These are phyloP conservation scores for Acanthochromis polyacanthus DNA, from an alignment of 2,113 vertebrate genomes.

Conservation along the genomic window DNA sequence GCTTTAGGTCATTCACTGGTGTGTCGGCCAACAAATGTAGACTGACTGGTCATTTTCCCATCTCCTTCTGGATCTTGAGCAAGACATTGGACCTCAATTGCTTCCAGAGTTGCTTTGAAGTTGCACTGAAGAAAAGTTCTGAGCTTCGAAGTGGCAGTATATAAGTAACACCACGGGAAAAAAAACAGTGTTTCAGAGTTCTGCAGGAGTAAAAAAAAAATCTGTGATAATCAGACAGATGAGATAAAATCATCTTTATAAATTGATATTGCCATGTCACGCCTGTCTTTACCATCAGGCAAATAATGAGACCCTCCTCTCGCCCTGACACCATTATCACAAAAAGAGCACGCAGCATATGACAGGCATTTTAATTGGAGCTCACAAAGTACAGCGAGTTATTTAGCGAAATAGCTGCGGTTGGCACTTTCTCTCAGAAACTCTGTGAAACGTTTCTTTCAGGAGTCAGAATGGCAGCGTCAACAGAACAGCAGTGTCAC, in stretches of 20 bases:
- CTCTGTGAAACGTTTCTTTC: slow-evolving; percentile 21
- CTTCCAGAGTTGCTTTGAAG: too few relatives aligned
- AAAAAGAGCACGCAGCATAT: slow-evolving; percentile 12
- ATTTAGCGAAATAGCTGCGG: slow-evolving; percentile 33
- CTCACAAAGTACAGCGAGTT: slow-evolving; percentile 24
- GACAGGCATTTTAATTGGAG: slow-evolving; percentile 52
- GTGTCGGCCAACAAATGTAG: neutral
- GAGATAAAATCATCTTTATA: slow-evolving; percentile 21
- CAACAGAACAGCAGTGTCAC: slow-evolving; percentile 39
- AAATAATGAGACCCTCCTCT: slow-evolving; percentile 45
- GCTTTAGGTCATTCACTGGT: neutral
- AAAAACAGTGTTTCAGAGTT: neutral
- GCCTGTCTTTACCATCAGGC: slow-evolving; percentile 27
- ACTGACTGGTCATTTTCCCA: too few relatives aligned
- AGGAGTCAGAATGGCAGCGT: slow-evolving; percentile 33
- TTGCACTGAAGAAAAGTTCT: neutral
- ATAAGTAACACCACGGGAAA: neutral
- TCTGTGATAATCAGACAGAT: slow-evolving; percentile 14
- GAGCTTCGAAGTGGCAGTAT: neutral
- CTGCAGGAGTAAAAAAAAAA: neutral
- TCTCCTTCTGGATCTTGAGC: too few relatives aligned
- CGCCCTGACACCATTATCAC: slow-evolving; percentile 26
- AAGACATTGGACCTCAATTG: too few relatives aligned
- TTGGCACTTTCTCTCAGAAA: slow-evolving; percentile 36
- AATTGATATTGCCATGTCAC: slow-evolving; percentile 19